phyloP scores from a whole-genome alignment of 2,113 vertebrate species.

The Delphinus delphis region DNA sequence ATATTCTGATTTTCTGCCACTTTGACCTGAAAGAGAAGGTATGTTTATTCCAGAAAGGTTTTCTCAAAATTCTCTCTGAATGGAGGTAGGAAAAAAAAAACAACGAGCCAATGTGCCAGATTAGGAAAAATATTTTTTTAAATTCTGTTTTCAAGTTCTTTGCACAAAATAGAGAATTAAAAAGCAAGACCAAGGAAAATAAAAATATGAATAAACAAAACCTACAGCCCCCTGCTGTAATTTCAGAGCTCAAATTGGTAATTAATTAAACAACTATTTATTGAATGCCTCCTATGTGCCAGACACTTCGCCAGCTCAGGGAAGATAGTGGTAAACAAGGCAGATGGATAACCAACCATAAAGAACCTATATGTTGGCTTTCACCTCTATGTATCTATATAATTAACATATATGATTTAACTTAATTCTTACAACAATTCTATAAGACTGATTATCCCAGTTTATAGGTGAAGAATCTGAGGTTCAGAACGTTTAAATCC shows the following conservation, averaged over 20 bases:
- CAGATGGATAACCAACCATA: neutral
- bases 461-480: neutral
- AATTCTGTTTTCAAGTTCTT: neutral
- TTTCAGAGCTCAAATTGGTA: neutral
- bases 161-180: conserved; percentile 17
- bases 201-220: neutral
- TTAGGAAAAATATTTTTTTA: neutral
- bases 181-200: neutral
- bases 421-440: neutral
- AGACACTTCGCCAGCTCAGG: neutral
- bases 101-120: neutral
- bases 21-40: conserved; percentile 51
- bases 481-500: neutral
- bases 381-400: neutral
- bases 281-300: neutral
- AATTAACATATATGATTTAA: neutral
- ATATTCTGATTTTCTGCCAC: conserved; percentile 44
- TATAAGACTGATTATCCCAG: neutral
- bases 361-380: neutral
- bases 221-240: neutral
- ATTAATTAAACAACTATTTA: neutral
- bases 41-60: conserved; percentile 22
- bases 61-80: conserved; percentile 39
- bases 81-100: conserved; percentile 23
- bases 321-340: neutral